Base-by-base conservation (phyloP, 2,888 invertebrate genomes). In the Thecocarcelia acutangulata region DNA sequence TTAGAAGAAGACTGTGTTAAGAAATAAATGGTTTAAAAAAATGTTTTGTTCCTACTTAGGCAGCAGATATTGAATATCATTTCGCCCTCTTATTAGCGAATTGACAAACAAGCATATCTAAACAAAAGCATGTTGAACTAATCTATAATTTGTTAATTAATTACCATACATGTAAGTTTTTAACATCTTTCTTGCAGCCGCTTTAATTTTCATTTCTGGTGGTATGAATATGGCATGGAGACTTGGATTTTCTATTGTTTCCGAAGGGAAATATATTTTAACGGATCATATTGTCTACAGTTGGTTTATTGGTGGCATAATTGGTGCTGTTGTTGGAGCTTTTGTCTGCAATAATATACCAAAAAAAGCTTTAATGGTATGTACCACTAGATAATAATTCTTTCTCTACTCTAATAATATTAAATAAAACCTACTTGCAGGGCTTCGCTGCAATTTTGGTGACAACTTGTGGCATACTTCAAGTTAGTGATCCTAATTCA, bases 281-380 rank as follows among this genome's bases (percentile, higher is more conserved):
- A 19, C 46, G 5, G 17, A 50, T 9, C 85, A 86, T 37, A 68
- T 86, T 2, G 17, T 33, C 1, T 21, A 87, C 17, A 88, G 86
- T n/a, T 89, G 90, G 90, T 89, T 88, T 68, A 84, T 89, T 56
- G 88, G 85, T 0, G 87, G 80, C 11, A 88, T 89, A 3, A 85
- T 90, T 50, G 89, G 89, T 17, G 86, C 84, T 0, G 6, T 86
- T 1, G 8, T 88, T 3, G 86, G 86, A 24, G 83, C 85, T 0
- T 66, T 85, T 9, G 63, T 86, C 15, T 83, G 85, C 4, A 87
- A 87, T 37, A 81, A 83, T 15, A 2, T 89, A 3, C 84, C 85
- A 1, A 90, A 87, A 73, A 89, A 86, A 46, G 12, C 83, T 0
- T 42, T 87, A 3, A 17, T 87, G 70, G 89, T 89, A 84, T 86